phyloP scores from a whole-genome alignment of 2,797 vertebrate species.

The Microchirus variegatus region DNA sequence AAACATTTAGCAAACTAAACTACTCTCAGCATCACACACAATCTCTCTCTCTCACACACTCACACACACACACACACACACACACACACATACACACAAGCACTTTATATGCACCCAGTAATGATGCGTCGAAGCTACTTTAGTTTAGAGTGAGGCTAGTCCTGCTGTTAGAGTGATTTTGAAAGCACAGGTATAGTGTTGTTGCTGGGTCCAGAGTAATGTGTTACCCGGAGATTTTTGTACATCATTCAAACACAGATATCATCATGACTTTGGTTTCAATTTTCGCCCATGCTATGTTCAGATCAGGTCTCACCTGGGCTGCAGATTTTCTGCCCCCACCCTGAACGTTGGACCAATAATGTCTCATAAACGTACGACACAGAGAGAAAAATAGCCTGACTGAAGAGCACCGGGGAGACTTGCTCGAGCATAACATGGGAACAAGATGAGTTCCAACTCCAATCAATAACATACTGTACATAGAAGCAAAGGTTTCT shows the following conservation, averaged over 20 bases:
- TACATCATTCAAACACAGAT: conserved; percentile 76
- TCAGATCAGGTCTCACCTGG: conserved; percentile 57
- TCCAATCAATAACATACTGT: conserved; percentile 62
- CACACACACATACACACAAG: conserved; percentile 32
- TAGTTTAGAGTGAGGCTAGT: conserved; percentile 78
- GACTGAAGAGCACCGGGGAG: conserved; percentile 50
- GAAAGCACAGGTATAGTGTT: conserved; percentile 85
- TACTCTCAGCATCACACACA: conserved; percentile 39
- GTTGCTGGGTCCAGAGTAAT: conserved; percentile 88
- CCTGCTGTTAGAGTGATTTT: conserved; percentile 76
- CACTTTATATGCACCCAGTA: conserved; percentile 58
- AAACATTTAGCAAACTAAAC: conserved; percentile 52
- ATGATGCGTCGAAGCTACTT: conserved; percentile 74
- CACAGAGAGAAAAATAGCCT: conserved; percentile 19
- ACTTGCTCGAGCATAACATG: conserved; percentile 59
- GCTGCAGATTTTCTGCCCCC: conserved; percentile 22
- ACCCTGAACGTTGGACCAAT: conserved; percentile 25
- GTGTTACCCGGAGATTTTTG: conserved; percentile 77
- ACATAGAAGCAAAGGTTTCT: conserved; percentile 52
- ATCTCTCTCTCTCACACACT: conserved; percentile 4
- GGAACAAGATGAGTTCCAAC: conserved; percentile 51
- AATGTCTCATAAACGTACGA: conserved; percentile 22
- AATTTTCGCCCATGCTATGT: conserved; percentile 61
- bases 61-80: conserved; percentile 30
- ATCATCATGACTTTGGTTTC: conserved; percentile 82